Base-by-base conservation (phyloP, 2,113 vertebrate genomes). In the Candoia aspera region DNA sequence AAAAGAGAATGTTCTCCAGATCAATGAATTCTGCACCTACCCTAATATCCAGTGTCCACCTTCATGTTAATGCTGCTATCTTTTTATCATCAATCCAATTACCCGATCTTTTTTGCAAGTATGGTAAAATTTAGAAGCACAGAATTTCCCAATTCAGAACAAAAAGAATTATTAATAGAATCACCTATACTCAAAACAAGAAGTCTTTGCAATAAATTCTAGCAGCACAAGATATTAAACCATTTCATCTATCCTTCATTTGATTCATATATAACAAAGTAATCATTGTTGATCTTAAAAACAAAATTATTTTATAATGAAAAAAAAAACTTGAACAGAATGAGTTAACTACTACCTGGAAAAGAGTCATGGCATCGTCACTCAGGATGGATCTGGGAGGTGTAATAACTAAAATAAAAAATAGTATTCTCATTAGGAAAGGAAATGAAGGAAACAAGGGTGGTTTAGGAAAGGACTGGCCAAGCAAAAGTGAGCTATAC, bases 351-450 rank as follows among this genome's bases (percentile, higher is more conserved):
- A 93, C 96, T 97, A 98, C 98, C 98, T 98, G 97, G 59, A 98
- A 97, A 29, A 98, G 97, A 0, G 97, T 98, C 96, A 97, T 92
- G 2, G 87, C 93, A 91, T 96, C 94, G 93, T 98, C 89, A 0
- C 93, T 97, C 97, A 98, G 89, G 94, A 97, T 33, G 29, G 92
- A 94, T 94, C 97, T 97, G 73, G 98, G 98, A 94, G 98, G 98
- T 55, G 98, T 95, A 85, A 97, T 92, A 96, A 98, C 98, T 98
- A 96, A 58, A 94, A 94, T 95, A 93, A 95, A 95, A 97, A 91
- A 96, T 93, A 92, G 92, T 49, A 64, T 79, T 97, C 95, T 53
- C 90, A 91, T 88, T 91, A 87, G 64, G 93, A 91, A 73, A 26
- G 90, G 90, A 93, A 94, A 91, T 73, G 83, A 95, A 92, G 49